A percentile compares a stretch with the other conserved stretches of the same genome.
Evolutionary conservation across 1,140 invertebrate species (phyloP).

Genomic region (Lepidotrigona ventralis): DNA sequence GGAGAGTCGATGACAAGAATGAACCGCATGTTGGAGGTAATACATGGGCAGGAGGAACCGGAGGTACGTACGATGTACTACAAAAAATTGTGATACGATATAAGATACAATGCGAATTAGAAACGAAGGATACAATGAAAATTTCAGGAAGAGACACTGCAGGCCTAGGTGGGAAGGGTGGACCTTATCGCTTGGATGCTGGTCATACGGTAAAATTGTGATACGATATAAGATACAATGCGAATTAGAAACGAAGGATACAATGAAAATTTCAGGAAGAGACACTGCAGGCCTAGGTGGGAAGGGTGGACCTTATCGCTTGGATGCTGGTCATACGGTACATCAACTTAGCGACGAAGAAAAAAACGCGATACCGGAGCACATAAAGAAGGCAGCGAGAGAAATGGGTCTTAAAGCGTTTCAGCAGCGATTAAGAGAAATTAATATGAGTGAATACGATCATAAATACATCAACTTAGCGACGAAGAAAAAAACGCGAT

Average conservation of each 20-base stretch:
- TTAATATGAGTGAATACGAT: slow-evolving; percentile 97
- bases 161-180: slow-evolving; percentile 95
- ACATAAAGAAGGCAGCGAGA: slow-evolving; percentile 92
- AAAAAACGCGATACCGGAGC: slow-evolving; percentile 94
- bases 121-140: neutral
- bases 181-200: slow-evolving; percentile 94
- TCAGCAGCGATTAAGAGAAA: slow-evolving; percentile 93
- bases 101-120: neutral
- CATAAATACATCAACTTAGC: slow-evolving; percentile 89
- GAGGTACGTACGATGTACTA: slow-evolving; percentile 80
- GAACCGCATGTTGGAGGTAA: slow-evolving; percentile 97
- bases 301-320: slow-evolving; percentile 93
- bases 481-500: slow-evolving; percentile 95
- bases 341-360: slow-evolving; percentile 92
- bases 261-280: slow-evolving; percentile 75
- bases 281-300: slow-evolving; percentile 97
- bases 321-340: slow-evolving; percentile 96
- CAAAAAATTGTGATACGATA: neutral
- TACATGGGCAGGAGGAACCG: slow-evolving; percentile 97
- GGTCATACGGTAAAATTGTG: slow-evolving; percentile 92
- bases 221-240: neutral
- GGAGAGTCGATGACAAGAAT: slow-evolving; percentile 93
- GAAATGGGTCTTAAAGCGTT: slow-evolving; percentile 96
- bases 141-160: slow-evolving; percentile 88
- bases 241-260: neutral